Evolutionary conservation across 2,113 vertebrate genomes (phyloP).

Genomic region (Castor canadensis): DNA sequence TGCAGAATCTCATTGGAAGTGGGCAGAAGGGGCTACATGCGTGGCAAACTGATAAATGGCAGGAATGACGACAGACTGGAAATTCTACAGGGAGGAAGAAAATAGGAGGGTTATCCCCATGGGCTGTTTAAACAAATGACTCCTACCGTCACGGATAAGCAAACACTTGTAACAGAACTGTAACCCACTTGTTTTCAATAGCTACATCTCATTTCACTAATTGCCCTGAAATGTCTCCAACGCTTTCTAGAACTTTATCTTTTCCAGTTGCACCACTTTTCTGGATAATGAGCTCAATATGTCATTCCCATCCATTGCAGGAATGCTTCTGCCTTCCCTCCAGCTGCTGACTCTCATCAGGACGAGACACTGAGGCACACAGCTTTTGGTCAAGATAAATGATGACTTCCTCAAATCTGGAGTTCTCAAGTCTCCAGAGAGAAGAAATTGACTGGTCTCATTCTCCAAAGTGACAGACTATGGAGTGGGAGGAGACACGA

Average conservation of each 20-base stretch:
- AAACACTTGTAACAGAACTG: fast-evolving
- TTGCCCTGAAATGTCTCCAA: not conserved
- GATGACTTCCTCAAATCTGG: not conserved
- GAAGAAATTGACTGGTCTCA: not conserved
- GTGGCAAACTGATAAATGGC: fast-evolving
- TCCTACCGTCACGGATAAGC: fast-evolving
- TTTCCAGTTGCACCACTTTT: not conserved
- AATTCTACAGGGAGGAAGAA: slow-evolving; percentile 27
- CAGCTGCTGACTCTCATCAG: not conserved
- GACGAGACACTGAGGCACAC: fast-evolving
- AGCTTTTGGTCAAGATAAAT: not conserved
- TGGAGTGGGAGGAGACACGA: not conserved
- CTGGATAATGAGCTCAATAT: not conserved
- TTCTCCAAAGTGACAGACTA: not conserved
- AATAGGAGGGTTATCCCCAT: not conserved
- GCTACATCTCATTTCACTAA: not conserved
- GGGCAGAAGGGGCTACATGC: fast-evolving
- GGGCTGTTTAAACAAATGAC: fast-evolving
- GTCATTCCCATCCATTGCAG: not conserved
- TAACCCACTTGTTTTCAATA: not conserved
- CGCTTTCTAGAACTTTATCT: not conserved
- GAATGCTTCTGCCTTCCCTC: not conserved
- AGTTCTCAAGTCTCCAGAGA: not conserved
- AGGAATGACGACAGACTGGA: not conserved
- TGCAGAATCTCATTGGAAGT: not conserved